Base-by-base conservation (phyloP, 2,888 invertebrate genomes). In the Drosophila sordidapex region DNA sequence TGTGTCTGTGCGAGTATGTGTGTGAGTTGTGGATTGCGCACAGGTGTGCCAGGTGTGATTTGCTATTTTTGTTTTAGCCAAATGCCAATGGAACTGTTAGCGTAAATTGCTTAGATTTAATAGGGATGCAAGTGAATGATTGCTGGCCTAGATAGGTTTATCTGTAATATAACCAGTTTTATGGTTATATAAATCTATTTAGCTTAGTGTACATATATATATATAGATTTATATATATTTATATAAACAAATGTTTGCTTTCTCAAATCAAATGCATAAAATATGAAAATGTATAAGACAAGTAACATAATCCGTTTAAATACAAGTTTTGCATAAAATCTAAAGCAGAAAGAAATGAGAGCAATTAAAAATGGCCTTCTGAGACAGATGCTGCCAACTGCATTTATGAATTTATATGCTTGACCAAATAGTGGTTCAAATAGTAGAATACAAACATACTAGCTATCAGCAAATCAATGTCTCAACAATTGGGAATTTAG, bases 21-120 rank as follows among this genome's bases (percentile, higher is more conserved):
- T 25, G 53, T 4, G 8, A 53, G 36, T 11, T 33, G 27, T 46
- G n/a, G 25, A 27, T 35, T 43, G 38, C 36, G 46, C 67, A 59
- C 82, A 81, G 85, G 72, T 85, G 81, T 70, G 60, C 15, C 40
- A 35, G 35, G 53, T 29, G 25, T 74, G 85, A 82, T 81, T 81
- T 83, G 78, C 72, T 66, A 52, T 51, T 52, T 53, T 67, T 69
- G 58, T 67, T 69, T 67, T 48, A 57, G 54, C 40, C 61, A 61
- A 61, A 33, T 69, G 61, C 51, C 57, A 73, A 61, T 65, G 65
- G 40, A 51, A 48, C 60, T 53, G 43, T 68, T 74, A 43, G 73
- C 67, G 76, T 85, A 79, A 82, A 85, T 68, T 53, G 61, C 53
- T 60, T 35, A 52, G 67, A 79, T 75, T 75, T 78, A 54, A 69